phyloP scores from a whole-genome alignment of 2,113 vertebrate genomes.

The Notiomystis cincta region DNA sequence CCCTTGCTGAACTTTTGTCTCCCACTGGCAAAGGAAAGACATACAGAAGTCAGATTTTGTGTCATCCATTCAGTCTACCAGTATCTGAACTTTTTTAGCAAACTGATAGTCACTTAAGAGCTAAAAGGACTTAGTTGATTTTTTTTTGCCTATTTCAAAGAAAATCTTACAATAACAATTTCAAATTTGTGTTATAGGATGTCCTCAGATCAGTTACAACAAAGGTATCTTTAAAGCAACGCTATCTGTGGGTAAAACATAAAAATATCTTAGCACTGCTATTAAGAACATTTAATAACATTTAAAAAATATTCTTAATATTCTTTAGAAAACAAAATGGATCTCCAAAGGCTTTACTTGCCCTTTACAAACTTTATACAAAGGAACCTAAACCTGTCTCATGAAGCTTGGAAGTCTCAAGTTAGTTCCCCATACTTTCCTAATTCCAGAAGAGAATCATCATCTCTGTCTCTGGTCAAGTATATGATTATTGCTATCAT shows the following conservation, averaged over 20 bases:
- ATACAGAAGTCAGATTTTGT: conserved; percentile 21
- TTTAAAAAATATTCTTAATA: not conserved
- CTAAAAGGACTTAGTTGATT: not conserved
- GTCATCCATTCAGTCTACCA: not conserved
- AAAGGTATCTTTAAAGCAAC: not conserved
- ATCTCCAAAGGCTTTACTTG: not conserved
- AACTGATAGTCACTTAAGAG: not conserved
- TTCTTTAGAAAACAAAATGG: not conserved
- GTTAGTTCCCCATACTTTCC: not conserved
- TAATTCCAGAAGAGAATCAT: not conserved
- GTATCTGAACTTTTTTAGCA: not conserved
- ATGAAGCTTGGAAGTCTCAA: not conserved
- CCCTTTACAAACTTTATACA: not conserved
- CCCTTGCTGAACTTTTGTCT: conserved; percentile 94
- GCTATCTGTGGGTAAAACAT: not conserved
- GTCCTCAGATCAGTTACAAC: not conserved
- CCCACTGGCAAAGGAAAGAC: conserved; percentile 84
- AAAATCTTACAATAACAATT: not conserved
- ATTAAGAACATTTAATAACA: not conserved
- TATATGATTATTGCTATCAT: not conserved
- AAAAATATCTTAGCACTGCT: not conserved
- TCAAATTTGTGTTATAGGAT: not conserved
- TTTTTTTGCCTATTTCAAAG: not conserved
- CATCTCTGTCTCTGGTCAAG: not conserved
- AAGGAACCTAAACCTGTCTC: not conserved